phyloP scores from a whole-genome alignment of 2,797 vertebrate species.

The Natrix natrix region DNA sequence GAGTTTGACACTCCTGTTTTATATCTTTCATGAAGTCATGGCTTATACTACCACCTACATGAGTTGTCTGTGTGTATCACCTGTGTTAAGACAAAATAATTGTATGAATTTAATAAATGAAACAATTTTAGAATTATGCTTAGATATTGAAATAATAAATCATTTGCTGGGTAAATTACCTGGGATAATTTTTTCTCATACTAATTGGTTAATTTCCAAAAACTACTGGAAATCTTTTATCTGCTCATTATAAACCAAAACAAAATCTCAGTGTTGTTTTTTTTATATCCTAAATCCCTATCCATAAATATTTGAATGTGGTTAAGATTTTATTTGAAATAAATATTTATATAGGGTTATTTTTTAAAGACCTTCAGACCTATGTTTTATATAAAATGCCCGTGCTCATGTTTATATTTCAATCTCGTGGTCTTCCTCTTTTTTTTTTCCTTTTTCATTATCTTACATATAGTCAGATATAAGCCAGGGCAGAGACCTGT shows the following conservation, averaged over 20 bases:
- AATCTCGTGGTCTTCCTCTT: background rate
- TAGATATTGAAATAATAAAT: background rate
- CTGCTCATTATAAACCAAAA: background rate
- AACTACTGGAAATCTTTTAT: background rate
- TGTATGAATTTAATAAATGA: background rate
- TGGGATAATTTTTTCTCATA: background rate
- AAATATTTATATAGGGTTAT: background rate
- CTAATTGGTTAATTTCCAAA: background rate
- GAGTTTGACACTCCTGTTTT: background rate
- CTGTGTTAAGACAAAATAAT: background rate
- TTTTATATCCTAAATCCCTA: background rate
- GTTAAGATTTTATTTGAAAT: too few species aligned
- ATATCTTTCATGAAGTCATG: background rate
- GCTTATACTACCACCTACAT: background rate
- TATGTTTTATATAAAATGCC: background rate
- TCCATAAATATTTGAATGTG: background rate
- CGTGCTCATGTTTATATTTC: background rate
- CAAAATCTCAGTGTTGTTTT: background rate
- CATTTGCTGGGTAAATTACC: background rate
- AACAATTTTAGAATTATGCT: background rate
- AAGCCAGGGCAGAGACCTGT: background rate
- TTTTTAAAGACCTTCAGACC: background rate
- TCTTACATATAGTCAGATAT: background rate
- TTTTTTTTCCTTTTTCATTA: background rate
- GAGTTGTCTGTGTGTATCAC: background rate